A percentile compares a stretch with the other conserved stretches of the same genome.
These are phyloP conservation scores for Petaurus breviceps DNA, from an alignment of 2,113 vertebrate species.

Conservation along the genomic window DNA sequence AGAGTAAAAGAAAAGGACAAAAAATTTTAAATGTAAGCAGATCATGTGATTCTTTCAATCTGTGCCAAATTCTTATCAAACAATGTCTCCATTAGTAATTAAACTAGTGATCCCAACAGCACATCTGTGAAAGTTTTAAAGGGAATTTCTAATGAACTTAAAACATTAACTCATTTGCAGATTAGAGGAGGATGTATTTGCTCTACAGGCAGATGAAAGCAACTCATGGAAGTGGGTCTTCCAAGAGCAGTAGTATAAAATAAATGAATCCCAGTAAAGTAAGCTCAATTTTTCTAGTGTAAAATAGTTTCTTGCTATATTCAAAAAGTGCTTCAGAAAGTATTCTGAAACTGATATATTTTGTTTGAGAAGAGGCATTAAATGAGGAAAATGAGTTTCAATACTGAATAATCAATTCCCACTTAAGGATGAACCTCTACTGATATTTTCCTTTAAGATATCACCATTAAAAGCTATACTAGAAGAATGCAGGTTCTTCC, in stretches of 20 bases:
- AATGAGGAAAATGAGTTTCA: background rate
- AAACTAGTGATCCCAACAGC: background rate
- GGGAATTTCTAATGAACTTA: rapidly evolving
- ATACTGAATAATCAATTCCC: background rate
- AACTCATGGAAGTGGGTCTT: background rate
- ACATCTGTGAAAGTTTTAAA: conserved; percentile 10
- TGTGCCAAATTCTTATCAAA: background rate
- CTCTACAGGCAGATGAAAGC: background rate
- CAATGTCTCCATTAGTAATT: background rate
- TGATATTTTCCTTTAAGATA: background rate
- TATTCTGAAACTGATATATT: background rate
- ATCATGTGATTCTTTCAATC: background rate
- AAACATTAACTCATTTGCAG: background rate
- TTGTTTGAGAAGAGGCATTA: background rate
- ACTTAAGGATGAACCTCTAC: background rate
- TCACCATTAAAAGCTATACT: background rate
- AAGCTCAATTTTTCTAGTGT: background rate
- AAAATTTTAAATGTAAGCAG: background rate
- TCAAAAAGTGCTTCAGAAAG: background rate
- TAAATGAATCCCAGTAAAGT: background rate
- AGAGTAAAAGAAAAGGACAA: background rate
- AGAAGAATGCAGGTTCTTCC: background rate
- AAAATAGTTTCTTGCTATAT: background rate
- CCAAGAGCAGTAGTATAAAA: background rate
- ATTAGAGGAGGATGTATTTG: background rate